Evolutionary conservation across 2,888 invertebrate species (phyloP), one percentile per base, ranked within the genome.

Genomic region (Aspidapion aeneum): DNA sequence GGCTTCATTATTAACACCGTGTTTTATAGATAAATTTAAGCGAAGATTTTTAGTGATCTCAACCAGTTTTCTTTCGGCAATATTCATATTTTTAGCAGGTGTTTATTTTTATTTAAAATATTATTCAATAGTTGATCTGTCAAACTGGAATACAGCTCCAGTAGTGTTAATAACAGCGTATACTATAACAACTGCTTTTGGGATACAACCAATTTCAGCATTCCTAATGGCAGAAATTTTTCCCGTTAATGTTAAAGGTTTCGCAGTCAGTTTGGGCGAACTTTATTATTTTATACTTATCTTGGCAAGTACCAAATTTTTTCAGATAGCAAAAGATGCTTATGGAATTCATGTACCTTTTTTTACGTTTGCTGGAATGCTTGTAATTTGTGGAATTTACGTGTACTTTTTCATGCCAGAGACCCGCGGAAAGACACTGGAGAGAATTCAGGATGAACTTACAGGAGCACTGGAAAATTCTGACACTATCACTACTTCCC

Each of bases 391-490:
- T 0, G 78, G 88, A 57, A 76, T 85, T 66, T 88, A 86, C 75
- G 86, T 88, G 72, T 69, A 82, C 59, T 75, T 84, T n/a, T 77
- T 83, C 68, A 83, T 90, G n/a, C 89, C 89, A 0, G 90, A 90
- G 78, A 90, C 90, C 2, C 89, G 88, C 75, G 88, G 88, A 63
- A 89, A 88, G 72, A 88, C 88, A 1, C 83, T 90, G 73, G 83
- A 87, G 60, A 84, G 86, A 72, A 90, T 90, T 72, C 89, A 90
- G 74, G 83, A 85, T 19, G 83, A 85, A 61, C 79, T 90, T 2
- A 82, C 83, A 68, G 83, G 85, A 60, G 86, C 35, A 12, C 35
- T 35, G 12, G 12, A 35, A 12, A 35, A 35, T 35, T 7, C 12
- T 35, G 35, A 35, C 35, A 35, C 12, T n/a, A n/a, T n/a, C n/a